phyloP scores from a whole-genome alignment of 64 coral and sea anemone genomes.

The Porites australiensis region DNA sequence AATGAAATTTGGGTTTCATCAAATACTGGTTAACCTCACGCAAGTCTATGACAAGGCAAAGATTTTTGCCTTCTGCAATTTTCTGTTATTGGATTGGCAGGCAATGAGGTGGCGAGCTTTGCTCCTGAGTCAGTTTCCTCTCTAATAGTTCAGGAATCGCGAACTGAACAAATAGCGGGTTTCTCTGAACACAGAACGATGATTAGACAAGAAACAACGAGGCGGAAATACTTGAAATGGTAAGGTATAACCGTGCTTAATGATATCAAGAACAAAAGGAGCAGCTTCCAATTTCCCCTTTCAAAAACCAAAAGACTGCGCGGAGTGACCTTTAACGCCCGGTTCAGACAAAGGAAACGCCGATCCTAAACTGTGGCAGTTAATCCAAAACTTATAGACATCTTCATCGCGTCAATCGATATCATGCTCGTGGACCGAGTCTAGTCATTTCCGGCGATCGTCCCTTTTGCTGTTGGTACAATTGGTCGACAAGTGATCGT shows the following conservation, averaged over 20 bases:
- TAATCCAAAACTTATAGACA: too few relatives aligned
- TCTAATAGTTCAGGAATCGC: not conserved
- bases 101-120: conserved; percentile 2
- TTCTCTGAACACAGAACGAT: not conserved
- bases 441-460: too few relatives aligned
- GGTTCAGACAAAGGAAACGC: too few relatives aligned
- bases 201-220: not conserved
- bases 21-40: not conserved
- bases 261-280: conserved; percentile 1
- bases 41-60: not conserved
- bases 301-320: not conserved
- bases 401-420: too few relatives aligned
- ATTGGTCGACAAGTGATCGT: too few relatives aligned
- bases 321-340: not conserved
- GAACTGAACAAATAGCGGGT: not conserved
- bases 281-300: not conserved
- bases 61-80: conserved; percentile 16
- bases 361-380: too few relatives aligned
- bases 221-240: not conserved
- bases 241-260: not conserved
- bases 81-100: conserved; percentile 33
- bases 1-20: conserved; percentile 31
- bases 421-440: too few relatives aligned
- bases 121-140: not conserved
- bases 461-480: too few relatives aligned